phyloP scores from a whole-genome alignment of 2,888 invertebrate genomes.

The Limnephilus rhombicus region DNA sequence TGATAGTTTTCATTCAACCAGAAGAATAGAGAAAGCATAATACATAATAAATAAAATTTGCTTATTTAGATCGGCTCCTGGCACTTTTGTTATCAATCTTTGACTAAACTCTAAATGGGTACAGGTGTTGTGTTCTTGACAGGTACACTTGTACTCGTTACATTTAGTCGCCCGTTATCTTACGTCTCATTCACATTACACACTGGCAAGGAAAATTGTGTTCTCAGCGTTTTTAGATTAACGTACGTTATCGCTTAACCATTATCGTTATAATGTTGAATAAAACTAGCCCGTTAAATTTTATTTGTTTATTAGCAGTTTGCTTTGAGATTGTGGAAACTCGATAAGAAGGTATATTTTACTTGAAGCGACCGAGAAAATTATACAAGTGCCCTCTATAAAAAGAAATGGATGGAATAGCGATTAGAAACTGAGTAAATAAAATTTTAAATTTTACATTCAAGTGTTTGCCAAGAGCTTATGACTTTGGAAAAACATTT shows the following conservation, averaged over 20 bases:
- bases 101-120: slow-evolving; percentile 11
- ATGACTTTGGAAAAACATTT: background rate
- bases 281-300: background rate
- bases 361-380: slow-evolving; percentile 4
- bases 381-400: slow-evolving; percentile 2
- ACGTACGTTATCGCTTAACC: background rate
- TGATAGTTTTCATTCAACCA: background rate
- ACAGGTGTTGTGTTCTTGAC: slow-evolving; percentile 59
- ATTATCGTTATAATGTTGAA: background rate
- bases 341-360: background rate
- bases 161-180: slow-evolving; percentile 29
- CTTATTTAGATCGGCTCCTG: background rate
- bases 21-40: background rate
- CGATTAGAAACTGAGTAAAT: background rate
- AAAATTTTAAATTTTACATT: background rate
- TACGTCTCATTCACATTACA: slow-evolving; percentile 20
- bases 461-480: background rate
- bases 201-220: background rate
- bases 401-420: background rate
- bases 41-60: background rate
- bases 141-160: slow-evolving; percentile 54
- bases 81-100: background rate
- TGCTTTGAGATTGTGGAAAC: slow-evolving; percentile 38
- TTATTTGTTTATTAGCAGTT: slow-evolving; percentile 9
- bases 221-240: background rate